A percentile compares a stretch with the other conserved stretches of the same genome.
Conservation (phyloP, 2,113 vertebrate species). For the Deroptyus accipitrinus region DNA sequence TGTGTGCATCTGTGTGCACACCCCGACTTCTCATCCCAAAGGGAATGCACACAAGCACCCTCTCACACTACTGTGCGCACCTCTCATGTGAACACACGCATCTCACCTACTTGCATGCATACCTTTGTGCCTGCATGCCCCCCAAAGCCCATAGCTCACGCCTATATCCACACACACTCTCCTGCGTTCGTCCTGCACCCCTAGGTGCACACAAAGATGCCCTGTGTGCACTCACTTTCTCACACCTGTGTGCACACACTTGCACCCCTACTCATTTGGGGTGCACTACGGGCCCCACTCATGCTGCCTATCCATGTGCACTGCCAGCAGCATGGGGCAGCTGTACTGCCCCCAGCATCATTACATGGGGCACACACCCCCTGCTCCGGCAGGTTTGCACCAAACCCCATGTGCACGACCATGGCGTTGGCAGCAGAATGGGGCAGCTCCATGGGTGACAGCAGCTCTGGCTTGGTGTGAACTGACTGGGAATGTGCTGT, state of each 20-base stretch:
- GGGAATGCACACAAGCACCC: background rate
- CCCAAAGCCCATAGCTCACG: background rate
- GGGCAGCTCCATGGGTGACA: background rate
- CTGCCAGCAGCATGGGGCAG: background rate
- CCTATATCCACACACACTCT: background rate
- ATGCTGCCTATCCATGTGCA: fast-evolving
- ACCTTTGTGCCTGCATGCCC: background rate
- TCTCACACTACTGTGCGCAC: fast-evolving
- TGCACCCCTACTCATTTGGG: background rate
- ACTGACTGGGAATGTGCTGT: fast-evolving
- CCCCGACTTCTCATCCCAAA: fast-evolving
- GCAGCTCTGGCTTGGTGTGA: background rate
- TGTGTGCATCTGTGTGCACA: fast-evolving
- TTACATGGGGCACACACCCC: fast-evolving
- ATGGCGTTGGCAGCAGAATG: background rate
- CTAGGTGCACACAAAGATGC: background rate
- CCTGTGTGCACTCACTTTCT: background rate
- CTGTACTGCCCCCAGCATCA: fast-evolving
- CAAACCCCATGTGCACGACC: fast-evolving
- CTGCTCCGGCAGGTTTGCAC: background rate
- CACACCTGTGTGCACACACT: background rate
- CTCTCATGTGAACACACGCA: fast-evolving
- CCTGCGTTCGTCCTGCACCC: background rate
- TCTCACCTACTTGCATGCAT: background rate
- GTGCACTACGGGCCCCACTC: fast-evolving